These are phyloP conservation scores for Zapus hudsonius DNA, from an alignment of 2,113 vertebrate species.

Conservation along the genomic window DNA sequence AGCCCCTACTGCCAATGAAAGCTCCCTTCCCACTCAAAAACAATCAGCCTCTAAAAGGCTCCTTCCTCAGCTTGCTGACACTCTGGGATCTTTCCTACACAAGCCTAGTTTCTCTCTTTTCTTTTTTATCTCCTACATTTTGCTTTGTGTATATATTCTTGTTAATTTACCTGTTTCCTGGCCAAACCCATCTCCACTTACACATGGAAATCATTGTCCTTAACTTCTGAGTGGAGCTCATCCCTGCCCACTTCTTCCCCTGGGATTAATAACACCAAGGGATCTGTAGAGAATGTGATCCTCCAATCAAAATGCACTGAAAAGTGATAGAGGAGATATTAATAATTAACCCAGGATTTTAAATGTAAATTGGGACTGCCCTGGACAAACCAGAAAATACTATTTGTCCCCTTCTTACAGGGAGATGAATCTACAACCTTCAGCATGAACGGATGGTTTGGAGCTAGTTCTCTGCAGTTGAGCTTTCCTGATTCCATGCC, in stretches of 20 bases:
- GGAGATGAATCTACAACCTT: not conserved
- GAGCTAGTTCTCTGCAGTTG: not conserved
- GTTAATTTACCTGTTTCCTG: not conserved
- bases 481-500: not conserved
- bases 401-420: not conserved
- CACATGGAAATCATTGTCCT: not conserved
- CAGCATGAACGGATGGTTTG: not conserved
- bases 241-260: not conserved
- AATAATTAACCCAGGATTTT: not conserved
- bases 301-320: not conserved
- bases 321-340: not conserved
- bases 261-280: not conserved
- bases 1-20: not conserved
- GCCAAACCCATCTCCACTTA: not conserved
- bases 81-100: not conserved
- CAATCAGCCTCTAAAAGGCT: not conserved
- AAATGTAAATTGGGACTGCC: not conserved
- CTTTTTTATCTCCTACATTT: not conserved
- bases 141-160: not conserved
- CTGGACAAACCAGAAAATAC: not conserved
- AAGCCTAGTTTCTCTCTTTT: not conserved
- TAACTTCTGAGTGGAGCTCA: not conserved
- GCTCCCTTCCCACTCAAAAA: not conserved
- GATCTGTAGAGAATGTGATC: not conserved
- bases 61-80: not conserved